Conservation (phyloP, 1,140 invertebrate genomes). For the Drosophila parabipectinata region DNA sequence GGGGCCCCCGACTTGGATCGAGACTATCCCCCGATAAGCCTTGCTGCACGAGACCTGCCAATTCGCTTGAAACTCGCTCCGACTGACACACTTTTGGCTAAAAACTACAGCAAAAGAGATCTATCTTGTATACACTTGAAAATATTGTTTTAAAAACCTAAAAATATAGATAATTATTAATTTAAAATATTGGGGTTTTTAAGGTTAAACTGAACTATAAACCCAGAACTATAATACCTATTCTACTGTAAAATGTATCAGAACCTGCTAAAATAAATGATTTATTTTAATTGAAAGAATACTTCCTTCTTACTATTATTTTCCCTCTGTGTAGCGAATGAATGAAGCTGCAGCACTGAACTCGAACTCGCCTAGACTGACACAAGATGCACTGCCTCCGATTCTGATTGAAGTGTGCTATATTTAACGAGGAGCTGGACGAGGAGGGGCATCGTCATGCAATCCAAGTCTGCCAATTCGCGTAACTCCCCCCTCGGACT, state of each 20-base stretch:
- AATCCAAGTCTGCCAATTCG: constrained; percentile 70
- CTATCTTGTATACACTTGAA: neutral
- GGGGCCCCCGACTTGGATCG: constrained; percentile 21
- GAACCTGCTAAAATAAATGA: no score
- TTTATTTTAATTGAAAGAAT: neutral
- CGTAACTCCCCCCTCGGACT: constrained; percentile 23
- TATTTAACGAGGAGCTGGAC: constrained; percentile 61
- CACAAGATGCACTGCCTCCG: constrained; percentile 51
- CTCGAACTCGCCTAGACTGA: constrained; percentile 58
- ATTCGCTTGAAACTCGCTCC: constrained; percentile 62
- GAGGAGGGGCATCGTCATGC: constrained; percentile 25
- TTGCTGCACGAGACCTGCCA: constrained; percentile 73
- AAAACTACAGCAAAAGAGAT: neutral
- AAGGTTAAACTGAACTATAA: no score
- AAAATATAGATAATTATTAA: no score
- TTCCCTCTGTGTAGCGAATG: constrained; percentile 18
- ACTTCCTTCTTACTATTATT: neutral
- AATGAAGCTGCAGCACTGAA: constrained; percentile 49
- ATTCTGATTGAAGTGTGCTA: constrained; percentile 74
- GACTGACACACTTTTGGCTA: constrained; percentile 37
- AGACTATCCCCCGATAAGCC: constrained; percentile 40
- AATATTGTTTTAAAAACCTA: neutral
- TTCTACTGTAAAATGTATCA: no score
- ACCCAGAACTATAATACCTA: no score
- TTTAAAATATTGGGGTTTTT: no score